Evolutionary conservation across 2,888 invertebrate genomes (phyloP).

Genomic region (Eristalis intricaria): DNA sequence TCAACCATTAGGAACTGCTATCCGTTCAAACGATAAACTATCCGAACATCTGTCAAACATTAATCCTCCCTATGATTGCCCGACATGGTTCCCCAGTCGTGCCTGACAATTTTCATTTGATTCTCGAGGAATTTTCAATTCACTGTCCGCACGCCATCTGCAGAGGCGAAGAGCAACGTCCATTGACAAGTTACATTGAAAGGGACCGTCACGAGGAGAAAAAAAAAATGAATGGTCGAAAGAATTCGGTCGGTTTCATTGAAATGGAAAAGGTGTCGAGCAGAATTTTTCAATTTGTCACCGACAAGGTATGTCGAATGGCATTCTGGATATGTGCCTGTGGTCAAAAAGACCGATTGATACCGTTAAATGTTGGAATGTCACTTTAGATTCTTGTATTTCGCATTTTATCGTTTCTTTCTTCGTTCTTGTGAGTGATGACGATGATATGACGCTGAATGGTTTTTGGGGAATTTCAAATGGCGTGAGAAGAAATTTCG

Average conservation of each 20-base stretch:
- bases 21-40: too few relatives aligned
- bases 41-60: too few relatives aligned
- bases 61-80: too few relatives aligned
- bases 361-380: not conserved
- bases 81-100: not conserved
- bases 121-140: not conserved
- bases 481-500: not conserved
- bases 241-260: not conserved
- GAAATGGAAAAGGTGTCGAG: not conserved
- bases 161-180: not conserved
- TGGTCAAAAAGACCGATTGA: not conserved
- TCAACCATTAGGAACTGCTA: too few relatives aligned
- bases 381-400: not conserved
- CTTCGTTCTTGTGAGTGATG: not conserved
- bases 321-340: not conserved
- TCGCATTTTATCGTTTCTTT: not conserved
- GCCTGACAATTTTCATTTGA: not conserved
- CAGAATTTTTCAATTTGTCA: not conserved
- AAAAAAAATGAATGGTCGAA: not conserved
- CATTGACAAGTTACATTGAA: not conserved
- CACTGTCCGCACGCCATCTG: not conserved
- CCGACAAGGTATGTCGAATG: not conserved
- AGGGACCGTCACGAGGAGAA: not conserved
- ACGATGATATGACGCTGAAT: not conserved
- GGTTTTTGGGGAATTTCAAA: not conserved